Conservation (phyloP, 2,888 invertebrate genomes). For the Heliothis peltigera region DNA sequence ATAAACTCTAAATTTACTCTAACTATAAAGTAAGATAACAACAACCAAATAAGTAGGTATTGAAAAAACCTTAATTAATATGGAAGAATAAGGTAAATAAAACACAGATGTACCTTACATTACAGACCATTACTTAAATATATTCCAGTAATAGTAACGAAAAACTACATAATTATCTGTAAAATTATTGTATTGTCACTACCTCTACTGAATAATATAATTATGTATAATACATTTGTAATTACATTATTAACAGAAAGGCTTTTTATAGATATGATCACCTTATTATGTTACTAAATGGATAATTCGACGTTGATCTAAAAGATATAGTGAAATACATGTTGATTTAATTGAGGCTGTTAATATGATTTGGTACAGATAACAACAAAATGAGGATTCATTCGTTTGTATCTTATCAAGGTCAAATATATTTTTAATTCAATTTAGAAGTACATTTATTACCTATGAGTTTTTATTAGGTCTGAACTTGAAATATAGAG, state of each 20-base stretch:
- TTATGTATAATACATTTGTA: constrained; percentile 33
- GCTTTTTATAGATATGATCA: constrained; percentile 27
- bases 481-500: too few relatives aligned
- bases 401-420: too few relatives aligned
- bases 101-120: constrained; percentile 17
- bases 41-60: constrained; percentile 23
- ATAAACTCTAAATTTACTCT: neutral
- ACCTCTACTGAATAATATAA: constrained; percentile 18
- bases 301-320: constrained; percentile 23
- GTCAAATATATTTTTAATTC: too few relatives aligned
- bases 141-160: constrained; percentile 11
- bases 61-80: constrained; percentile 24
- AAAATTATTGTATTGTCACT: constrained; percentile 20
- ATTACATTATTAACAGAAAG: constrained; percentile 23
- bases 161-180: constrained; percentile 13
- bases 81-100: constrained; percentile 10
- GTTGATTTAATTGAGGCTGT: constrained; percentile 1
- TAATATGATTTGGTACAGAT: constrained; percentile 4
- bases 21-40: constrained; percentile 14
- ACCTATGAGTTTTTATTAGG: too few relatives aligned
- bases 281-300: constrained; percentile 13
- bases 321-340: constrained; percentile 18
- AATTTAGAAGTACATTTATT: too few relatives aligned
- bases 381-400: constrained; percentile 1
- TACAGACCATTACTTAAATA: constrained; percentile 14